Evolutionary conservation across 1,140 invertebrate genomes (phyloP), one percentile per base, ranked within the genome.

Genomic region (Drosophila mauritiana): DNA sequence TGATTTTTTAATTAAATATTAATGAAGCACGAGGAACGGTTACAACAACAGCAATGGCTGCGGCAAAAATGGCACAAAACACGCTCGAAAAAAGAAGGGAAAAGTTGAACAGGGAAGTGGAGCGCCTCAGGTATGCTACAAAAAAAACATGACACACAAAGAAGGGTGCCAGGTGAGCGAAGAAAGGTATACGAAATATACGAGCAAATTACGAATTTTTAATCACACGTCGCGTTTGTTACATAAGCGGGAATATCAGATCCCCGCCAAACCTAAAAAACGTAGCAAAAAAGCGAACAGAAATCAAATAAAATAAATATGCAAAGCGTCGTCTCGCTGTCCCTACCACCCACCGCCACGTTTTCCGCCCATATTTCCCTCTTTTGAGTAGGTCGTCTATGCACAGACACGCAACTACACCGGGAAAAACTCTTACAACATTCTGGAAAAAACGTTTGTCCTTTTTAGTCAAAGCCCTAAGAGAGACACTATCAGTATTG

Each of bases 1-100:
- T 83, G 86, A 90, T 90, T 90, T 90, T 90, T 90, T 90, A 90
- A 90, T 90, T 90, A 90, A 90, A 90, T 90, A 90, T 90, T 86
- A 90, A 90, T 90, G 86, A 90, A 90, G 81, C 81, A 90, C 78
- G 65, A 81, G 55, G 75, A 84, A 78, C 56, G 73, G 45, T 61
- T 53, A 55, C 46, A 36, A 20, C 40, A 52, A 22, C 37, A 25
- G 34, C 11, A 43, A 34, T n/a, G 53, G 15, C 39, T 36, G 42
- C 43, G 22, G 34, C 15, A 74, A 76, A 59, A 79, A 78, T 62
- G 70, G 49, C 53, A 67, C 48, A 62, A 52, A 73, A 58, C 74
- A 85, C 84, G 82, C 78, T 73, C 69, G 54, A 86, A 74, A 80
- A 64, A 55, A 54, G 22, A 46, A 39, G 45, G 46, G 4, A 37